A percentile compares a stretch with the other conserved stretches of the same genome.
phyloP scores from a whole-genome alignment of 2,888 invertebrate species.

The Rhimphoctona megacephalus region DNA sequence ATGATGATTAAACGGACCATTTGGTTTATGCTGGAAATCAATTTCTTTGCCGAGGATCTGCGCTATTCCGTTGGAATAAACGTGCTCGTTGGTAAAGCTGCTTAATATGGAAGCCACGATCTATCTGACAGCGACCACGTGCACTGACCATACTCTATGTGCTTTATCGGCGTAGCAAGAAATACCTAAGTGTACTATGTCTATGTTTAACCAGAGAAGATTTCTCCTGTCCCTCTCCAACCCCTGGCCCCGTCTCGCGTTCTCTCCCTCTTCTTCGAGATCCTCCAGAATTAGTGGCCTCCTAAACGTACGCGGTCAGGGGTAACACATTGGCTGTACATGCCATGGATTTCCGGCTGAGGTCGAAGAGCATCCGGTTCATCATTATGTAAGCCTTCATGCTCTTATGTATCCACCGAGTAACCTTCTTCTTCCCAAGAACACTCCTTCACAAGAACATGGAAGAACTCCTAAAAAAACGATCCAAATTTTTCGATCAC shows the following conservation, averaged over 20 bases:
- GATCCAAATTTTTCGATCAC: neutral
- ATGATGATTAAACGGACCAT: constrained; percentile 1
- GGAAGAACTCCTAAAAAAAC: neutral
- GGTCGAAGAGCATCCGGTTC: constrained; percentile 68
- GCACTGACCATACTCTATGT: constrained; percentile 70
- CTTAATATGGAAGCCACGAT: constrained; percentile 77
- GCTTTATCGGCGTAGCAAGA: constrained; percentile 34
- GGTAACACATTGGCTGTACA: constrained; percentile 77
- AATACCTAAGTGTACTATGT: constrained; percentile 14
- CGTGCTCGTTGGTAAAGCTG: constrained; percentile 52
- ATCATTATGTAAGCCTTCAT: constrained; percentile 81
- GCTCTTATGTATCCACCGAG: constrained; percentile 41
- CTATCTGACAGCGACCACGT: constrained; percentile 70
- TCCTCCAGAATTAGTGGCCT: constrained; percentile 66
- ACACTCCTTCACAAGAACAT: neutral
- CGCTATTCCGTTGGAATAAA: constrained; percentile 37
- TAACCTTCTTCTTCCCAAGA: neutral
- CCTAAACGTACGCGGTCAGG: constrained; percentile 57
- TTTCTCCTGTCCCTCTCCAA: neutral
- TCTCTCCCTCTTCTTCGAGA: constrained; percentile 28
- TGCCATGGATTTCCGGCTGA: constrained; percentile 75
- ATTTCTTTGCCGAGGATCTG: constrained; percentile 36
- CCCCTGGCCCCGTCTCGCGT: neutral
- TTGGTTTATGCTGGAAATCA: constrained; percentile 41
- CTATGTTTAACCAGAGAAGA: neutral